Conservation (phyloP, 2,113 vertebrate species). For the Hystrix brachyura region DNA sequence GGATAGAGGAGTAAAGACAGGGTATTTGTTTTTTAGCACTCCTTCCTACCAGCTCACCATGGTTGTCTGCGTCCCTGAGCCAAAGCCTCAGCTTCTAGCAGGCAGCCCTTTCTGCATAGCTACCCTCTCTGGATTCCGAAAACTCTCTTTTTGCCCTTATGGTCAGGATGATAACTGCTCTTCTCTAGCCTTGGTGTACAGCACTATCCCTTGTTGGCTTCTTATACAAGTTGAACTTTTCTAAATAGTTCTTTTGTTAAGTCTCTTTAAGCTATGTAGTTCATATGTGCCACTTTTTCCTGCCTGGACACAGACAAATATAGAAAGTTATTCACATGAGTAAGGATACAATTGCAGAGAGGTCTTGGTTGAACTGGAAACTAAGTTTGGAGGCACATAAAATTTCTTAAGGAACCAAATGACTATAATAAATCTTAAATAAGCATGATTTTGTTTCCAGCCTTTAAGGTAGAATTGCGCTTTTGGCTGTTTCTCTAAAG, state of each 20-base stretch:
- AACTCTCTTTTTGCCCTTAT: background rate
- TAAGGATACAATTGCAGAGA: background rate
- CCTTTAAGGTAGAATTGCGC: background rate
- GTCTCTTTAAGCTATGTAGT: background rate
- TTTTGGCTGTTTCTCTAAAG: conserved; percentile 2
- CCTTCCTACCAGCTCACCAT: background rate
- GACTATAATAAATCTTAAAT: background rate
- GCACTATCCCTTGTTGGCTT: background rate
- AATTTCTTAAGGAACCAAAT: conserved; percentile 23
- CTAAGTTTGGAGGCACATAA: background rate
- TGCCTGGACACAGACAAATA: background rate
- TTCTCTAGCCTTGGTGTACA: background rate
- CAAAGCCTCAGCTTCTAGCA: background rate
- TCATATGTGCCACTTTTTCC: background rate
- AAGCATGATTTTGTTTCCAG: background rate
- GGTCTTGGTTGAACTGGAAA: background rate
- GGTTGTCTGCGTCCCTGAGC: background rate
- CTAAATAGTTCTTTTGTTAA: conserved; percentile 9
- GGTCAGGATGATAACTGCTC: background rate
- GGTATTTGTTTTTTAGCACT: background rate
- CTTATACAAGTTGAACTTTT: background rate
- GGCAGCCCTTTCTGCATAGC: background rate
- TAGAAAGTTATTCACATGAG: background rate
- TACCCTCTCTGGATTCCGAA: background rate
- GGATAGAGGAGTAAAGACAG: background rate